Evolutionary conservation across 2,888 invertebrate genomes (phyloP).

Genomic region (Brenthis hecate): DNA sequence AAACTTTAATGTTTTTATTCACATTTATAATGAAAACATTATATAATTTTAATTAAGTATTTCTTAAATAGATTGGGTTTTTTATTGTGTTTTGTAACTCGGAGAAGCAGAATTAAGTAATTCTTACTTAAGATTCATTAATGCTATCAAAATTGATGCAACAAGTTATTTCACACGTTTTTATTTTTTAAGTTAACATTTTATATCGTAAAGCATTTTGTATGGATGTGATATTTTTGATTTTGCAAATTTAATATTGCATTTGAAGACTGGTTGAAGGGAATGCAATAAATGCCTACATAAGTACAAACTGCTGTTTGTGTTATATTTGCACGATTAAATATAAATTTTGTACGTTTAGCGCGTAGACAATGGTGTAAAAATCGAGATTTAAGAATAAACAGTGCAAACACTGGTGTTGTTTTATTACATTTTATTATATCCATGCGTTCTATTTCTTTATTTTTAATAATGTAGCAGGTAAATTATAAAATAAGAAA

Average conservation of each 20-base stretch:
- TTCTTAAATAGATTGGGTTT: too few relatives aligned
- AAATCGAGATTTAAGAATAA: slow-evolving; percentile 59
- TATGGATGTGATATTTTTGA: slow-evolving; percentile 17
- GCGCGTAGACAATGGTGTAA: slow-evolving; percentile 43
- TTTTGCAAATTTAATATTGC: slow-evolving; percentile 22
- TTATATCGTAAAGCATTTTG: slow-evolving; percentile 11
- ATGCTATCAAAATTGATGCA: not conserved
- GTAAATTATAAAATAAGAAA: too few relatives aligned
- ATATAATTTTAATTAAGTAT: too few relatives aligned
- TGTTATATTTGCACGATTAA: slow-evolving; percentile 26
- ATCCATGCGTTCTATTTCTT: too few relatives aligned
- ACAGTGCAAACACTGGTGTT: slow-evolving; percentile 59
- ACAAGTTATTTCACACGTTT: not conserved
- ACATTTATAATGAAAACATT: too few relatives aligned
- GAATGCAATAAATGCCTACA: slow-evolving; percentile 23
- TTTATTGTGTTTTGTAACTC: too few relatives aligned
- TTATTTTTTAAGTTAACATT: slow-evolving; percentile 8
- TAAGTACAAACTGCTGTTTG: slow-evolving; percentile 34
- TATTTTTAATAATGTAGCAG: too few relatives aligned
- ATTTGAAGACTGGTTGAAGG: slow-evolving; percentile 26
- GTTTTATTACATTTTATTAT: slow-evolving; percentile 21
- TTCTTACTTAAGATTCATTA: too few relatives aligned
- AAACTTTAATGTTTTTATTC: not conserved
- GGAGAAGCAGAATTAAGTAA: too few relatives aligned
- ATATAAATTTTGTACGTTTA: slow-evolving; percentile 30